Percentiles rank a stretch among this genome's conserved stretches.
These are phyloP conservation scores for Solenopsis fugax DNA, from an alignment of 1,140 invertebrate species.

Conservation along the genomic window DNA sequence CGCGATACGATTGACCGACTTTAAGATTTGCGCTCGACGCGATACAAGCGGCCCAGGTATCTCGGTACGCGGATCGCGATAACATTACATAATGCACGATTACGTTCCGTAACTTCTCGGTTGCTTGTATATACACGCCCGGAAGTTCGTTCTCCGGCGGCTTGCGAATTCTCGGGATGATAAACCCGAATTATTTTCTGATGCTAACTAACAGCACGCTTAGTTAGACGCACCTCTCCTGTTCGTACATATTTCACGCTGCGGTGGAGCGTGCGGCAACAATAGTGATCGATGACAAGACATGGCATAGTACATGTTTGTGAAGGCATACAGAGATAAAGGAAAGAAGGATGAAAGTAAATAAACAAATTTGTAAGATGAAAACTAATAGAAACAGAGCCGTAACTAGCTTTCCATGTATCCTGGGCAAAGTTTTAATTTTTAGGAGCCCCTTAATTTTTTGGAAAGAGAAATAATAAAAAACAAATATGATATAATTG, in stretches of 20 bases:
- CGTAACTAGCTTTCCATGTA: too few species aligned
- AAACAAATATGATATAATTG: too few species aligned
- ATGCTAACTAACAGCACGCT: constrained; percentile 57
- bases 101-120: constrained; percentile 40
- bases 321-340: not conserved
- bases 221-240: constrained; percentile 37
- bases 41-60: constrained; percentile 8
- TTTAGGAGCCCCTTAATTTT: too few species aligned
- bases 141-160: constrained; percentile 45
- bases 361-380: not conserved
- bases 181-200: constrained; percentile 45
- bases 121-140: constrained; percentile 53
- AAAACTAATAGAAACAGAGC: not conserved
- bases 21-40: constrained; percentile 28
- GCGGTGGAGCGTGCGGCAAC: constrained; percentile 43
- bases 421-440: too few species aligned
- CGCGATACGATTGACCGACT: constrained; percentile 11
- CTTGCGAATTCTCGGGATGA: constrained; percentile 40
- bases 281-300: not conserved
- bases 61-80: constrained; percentile 35
- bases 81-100: constrained; percentile 31
- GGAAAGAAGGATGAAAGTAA: not conserved
- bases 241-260: constrained; percentile 55
- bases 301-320: not conserved
- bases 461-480: too few species aligned